Conservation (phyloP, 2,797 vertebrate genomes). For the Lepus oiostolus region DNA sequence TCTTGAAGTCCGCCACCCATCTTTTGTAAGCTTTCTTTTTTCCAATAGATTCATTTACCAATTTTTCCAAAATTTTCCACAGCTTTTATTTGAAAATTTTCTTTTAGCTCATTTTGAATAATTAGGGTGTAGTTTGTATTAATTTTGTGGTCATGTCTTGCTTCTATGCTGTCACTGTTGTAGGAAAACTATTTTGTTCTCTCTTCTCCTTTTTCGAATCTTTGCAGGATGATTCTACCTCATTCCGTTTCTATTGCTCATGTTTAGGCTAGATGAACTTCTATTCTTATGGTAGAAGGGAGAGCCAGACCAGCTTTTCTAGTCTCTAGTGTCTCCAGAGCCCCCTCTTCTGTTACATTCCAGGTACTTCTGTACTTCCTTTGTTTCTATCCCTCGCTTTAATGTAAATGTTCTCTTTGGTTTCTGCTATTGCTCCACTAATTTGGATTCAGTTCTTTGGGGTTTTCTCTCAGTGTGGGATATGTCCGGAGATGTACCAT, state of each 20-base stretch:
- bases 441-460: neutral
- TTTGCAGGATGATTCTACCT: neutral
- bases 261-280: neutral
- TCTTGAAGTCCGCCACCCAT: neutral
- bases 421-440: neutral
- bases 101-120: conserved; percentile 8
- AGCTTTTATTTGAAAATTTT: neutral
- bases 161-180: neutral
- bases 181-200: neutral
- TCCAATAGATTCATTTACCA: neutral
- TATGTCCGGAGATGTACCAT: neutral
- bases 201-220: neutral
- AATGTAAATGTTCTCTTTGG: neutral
- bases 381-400: neutral
- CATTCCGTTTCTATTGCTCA: neutral
- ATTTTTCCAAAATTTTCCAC: neutral
- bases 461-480: neutral
- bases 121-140: neutral
- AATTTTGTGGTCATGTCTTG: neutral
- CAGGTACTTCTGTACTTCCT: neutral
- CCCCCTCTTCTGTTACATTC: neutral
- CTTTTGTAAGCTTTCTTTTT: neutral
- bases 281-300: neutral
- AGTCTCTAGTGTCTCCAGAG: neutral
- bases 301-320: neutral